Conservation (phyloP, 2,113 vertebrate genomes). For the Muntiacus reevesi region DNA sequence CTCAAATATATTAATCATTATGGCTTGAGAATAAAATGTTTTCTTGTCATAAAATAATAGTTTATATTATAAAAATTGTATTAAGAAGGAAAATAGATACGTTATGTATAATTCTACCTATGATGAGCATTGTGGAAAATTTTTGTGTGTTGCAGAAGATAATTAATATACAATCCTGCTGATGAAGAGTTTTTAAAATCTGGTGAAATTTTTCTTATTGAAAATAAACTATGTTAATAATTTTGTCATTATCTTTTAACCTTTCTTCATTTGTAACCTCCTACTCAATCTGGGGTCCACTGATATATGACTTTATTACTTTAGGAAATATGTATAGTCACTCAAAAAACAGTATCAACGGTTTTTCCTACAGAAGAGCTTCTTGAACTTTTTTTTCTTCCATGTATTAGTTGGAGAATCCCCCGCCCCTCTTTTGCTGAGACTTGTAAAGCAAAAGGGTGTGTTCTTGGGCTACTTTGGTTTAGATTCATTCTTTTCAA, state of each 20-base stretch:
- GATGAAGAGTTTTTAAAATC: conserved; percentile 32
- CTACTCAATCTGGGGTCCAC: conserved; percentile 46
- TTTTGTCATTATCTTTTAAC: conserved; percentile 41
- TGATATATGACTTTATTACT: conserved; percentile 39
- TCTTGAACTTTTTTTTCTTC: not conserved
- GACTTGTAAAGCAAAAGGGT: not conserved
- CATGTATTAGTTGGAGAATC: not conserved
- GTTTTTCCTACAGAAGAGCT: not conserved
- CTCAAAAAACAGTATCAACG: not conserved
- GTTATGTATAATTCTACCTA: not conserved
- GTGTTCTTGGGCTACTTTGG: not conserved
- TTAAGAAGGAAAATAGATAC: conserved; percentile 11
- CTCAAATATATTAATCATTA: conserved; percentile 11
- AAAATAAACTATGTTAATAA: conserved; percentile 25
- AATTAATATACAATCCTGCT: not conserved
- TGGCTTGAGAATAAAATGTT: not conserved
- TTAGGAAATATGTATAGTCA: conserved; percentile 51
- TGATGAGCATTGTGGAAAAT: not conserved
- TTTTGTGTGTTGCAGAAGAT: not conserved
- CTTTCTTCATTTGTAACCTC: not conserved
- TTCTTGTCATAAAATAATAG: conserved; percentile 1
- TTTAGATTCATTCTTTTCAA: conserved; percentile 19
- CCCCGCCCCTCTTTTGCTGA: not conserved
- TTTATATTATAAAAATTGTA: not conserved
- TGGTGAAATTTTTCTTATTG: conserved; percentile 21